Evolutionary conservation across 2,888 invertebrate genomes (phyloP), one percentile per base, ranked within the genome.

Genomic region (Plutella xylostella): DNA sequence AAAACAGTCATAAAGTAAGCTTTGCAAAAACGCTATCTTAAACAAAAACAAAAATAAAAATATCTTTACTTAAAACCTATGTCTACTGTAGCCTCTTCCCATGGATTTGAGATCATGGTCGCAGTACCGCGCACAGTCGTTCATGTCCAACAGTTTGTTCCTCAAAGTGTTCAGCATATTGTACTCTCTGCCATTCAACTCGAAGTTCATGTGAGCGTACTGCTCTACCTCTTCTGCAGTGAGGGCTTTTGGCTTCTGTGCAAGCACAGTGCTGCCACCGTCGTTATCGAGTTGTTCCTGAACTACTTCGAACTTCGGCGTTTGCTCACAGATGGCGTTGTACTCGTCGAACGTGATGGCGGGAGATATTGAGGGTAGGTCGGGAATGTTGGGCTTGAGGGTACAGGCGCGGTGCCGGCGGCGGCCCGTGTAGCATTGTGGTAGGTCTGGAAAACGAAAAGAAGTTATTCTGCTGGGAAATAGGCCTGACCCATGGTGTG

Each of bases 91-190:
- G n/a, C 64, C 73, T 35, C 74, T 56, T 6, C 72, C 74, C n/a
- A 68, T 48, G n/a, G 61, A 63, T 45, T 63, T 70, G 0, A 54
- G 41, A 42, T 67, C 60, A 41, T 65, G 52, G 50, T 72, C 56
- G 46, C 62, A 67, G 45, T 65, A 71, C 19, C 49, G 51, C 42
- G 67, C 63, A 45, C 72, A 72, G 42, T 69, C 65, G 34, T 56
- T 58, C 2, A 73, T 51, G 51, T 72, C 72, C 14, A 60, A 55
- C 1, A 59, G 59, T 53, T 74, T 74, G 45, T 71, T 72, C 11
- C 62, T 48, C 25, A 73, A 46, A 1, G 71, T 51, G 47, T 61
- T 62, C 28, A 72, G 51, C 3, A 66, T 58, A 49, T 73, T 73
- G 46, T 57, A 62, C 46, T 63, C 53, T 34, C 51, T 51, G 0